Base-by-base conservation (phyloP, 2,113 vertebrate genomes). In the Boleophthalmus pectinirostris region DNA sequence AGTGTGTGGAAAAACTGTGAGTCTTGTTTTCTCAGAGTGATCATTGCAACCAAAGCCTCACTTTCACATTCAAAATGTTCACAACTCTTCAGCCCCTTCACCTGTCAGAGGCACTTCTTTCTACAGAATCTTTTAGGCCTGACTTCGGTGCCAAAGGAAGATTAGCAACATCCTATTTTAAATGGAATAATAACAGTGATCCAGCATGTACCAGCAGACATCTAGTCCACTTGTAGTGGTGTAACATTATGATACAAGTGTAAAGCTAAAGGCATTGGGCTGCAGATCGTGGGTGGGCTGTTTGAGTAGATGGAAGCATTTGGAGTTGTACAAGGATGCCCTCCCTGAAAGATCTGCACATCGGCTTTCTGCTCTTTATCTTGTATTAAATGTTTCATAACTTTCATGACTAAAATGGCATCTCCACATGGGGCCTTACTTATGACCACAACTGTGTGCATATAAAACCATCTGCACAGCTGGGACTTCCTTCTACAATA, bases 161-260 rank as follows among this genome's bases (percentile, higher is more conserved):
- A 91, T 94, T 93, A 94, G 83, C 85, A 87, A 74, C 73, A 89
- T 90, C 90, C 83, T 90, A 90, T 92, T 94, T 93, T 93, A 89
- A 51, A 91, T 90, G 86, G 91, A 88, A 92, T 92, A 91, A 91
- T 91, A 91, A 89, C 85, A 86, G 85, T 85, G 92, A 82, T 79
- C 82, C 24, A 51, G 58, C 12, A 56, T 49, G 14, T 29, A 69
- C 70, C 70, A 77, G 73, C 82, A 79, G 68, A 74, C 74, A 76
- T 29, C 15, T 58, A 23, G 21, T 58, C 56, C 24, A 58, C 24
- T 58, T 54, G 16, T 18, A 54, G 7, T n/a, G n/a, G 53, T 10
- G n/a, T 10, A 21, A 21, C 8, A n/a, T 47, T 47, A 47, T 47
- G 15, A 47, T 3, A 47, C 2, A 14, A 47, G 72, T 38, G 35